These are phyloP conservation scores for Eupithecia subumbrata DNA, from an alignment of 2,888 invertebrate species.

Conservation along the genomic window DNA sequence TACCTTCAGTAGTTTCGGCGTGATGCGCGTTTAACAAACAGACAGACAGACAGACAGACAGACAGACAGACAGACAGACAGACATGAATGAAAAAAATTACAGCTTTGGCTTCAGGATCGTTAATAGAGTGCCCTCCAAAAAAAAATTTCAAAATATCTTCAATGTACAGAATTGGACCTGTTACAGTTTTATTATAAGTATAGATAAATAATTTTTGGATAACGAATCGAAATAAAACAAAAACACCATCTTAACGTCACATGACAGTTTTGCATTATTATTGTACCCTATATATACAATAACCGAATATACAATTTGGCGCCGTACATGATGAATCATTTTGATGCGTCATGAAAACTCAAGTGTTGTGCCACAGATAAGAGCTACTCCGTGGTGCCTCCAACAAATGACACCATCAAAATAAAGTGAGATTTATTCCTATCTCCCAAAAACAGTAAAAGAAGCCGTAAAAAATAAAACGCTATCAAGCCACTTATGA, in stretches of 20 bases:
- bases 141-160: too few relatives aligned
- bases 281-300: too few relatives aligned
- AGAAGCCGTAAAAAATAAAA: slow-evolving; percentile 35
- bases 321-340: slow-evolving; percentile 8
- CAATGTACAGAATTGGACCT: too few relatives aligned
- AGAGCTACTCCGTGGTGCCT: slow-evolving; percentile 8
- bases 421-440: slow-evolving; percentile 36
- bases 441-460: slow-evolving; percentile 36
- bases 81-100: too few relatives aligned
- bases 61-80: too few relatives aligned
- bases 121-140: too few relatives aligned
- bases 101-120: too few relatives aligned
- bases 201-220: not conserved
- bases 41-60: too few relatives aligned
- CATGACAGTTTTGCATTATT: not conserved
- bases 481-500: slow-evolving; percentile 37
- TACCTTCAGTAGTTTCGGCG: too few relatives aligned
- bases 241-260: not conserved
- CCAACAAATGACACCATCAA: slow-evolving; percentile 35
- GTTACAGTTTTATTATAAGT: too few relatives aligned
- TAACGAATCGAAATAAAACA: not conserved
- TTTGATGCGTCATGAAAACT: slow-evolving; percentile 26
- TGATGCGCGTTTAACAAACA: too few relatives aligned
- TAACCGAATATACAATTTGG: too few relatives aligned
- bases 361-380: slow-evolving; percentile 20